Evolutionary conservation across 2,113 vertebrate species (phyloP).

Genomic region (Onychostoma macrolepis): DNA sequence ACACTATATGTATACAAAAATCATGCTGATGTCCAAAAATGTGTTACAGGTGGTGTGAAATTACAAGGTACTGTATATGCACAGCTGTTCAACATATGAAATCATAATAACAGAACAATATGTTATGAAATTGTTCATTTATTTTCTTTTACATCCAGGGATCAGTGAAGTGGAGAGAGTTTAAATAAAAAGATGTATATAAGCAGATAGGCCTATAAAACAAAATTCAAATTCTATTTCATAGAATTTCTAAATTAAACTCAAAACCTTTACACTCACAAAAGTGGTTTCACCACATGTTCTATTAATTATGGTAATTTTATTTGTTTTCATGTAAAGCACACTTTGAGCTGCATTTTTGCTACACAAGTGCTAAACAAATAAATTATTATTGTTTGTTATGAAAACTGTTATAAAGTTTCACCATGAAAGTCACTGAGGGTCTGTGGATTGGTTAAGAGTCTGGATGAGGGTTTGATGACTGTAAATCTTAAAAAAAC

Average conservation of each 20-base stretch:
- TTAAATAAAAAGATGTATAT: neutral
- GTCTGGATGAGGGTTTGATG: no score
- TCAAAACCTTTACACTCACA: no score
- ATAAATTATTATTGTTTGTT: neutral
- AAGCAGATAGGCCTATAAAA: neutral
- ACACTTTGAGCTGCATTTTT: neutral
- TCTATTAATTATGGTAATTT: neutral
- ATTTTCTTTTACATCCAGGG: neutral
- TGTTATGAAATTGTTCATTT: neutral
- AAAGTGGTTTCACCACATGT: neutral
- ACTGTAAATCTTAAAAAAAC: neutral
- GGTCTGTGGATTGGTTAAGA: neutral
- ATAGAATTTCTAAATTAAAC: neutral
- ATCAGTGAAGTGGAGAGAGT: neutral
- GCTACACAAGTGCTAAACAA: neutral
- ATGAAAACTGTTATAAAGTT: neutral
- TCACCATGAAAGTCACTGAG: neutral
- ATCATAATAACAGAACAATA: neutral
- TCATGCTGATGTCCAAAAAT: neutral
- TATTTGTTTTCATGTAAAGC: neutral
- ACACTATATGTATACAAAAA: neutral
- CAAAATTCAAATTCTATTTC: neutral
- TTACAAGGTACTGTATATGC: neutral
- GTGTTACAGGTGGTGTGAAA: neutral
- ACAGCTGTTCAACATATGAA: neutral